Base-by-base conservation (phyloP, 2,888 invertebrate genomes). In the Anoplius nigerrimus region DNA sequence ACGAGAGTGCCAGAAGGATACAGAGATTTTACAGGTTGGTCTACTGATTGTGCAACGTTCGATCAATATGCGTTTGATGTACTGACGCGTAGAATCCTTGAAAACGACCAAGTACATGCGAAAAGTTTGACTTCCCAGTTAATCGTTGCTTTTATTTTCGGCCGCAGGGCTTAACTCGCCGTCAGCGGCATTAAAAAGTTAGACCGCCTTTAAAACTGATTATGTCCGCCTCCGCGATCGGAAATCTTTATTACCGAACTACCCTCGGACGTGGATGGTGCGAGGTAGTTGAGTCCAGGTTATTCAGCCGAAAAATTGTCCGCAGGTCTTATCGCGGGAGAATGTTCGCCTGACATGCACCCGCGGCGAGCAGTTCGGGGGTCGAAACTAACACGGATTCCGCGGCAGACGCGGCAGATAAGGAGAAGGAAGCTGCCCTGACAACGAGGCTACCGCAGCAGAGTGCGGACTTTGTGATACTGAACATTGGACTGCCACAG, bases 11-110 rank as follows among this genome's bases (percentile, higher is more conserved):
- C 5, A 53, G 73, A 15, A 85, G 79, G 74, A 85, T 87, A 71
- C 87, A 87, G 65, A 83, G 79, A 62, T 86, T 69, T 69, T 87
- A 83, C 66, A 84, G 87, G 86, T 86, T 74, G 66, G 3, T 16
- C 34, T 34, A 6, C 4, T 6, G 34, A 13, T 11, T 6, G 34
- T 13, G 34, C 34, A 3, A 11, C 11, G 34, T 34, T 13, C 11
- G 34, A 34, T 13, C 34, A 34, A 34, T 11, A 6, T 11, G 34
- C 8, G 34, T 2, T 11, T 34, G 11, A 11, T 34, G 1, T 6
- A 34, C 34, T 34, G 34, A 11, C 27, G 27, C 4, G 6, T 27
- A 27, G 27, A 27, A 27, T 27, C 27, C 6, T 27, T 27, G 4
- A 27, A n/a, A n/a, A n/a, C n/a, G n/a, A n/a, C n/a, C n/a, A n/a